Evolutionary conservation across 2,888 invertebrate species (phyloP).

Genomic region (Drosophila neoperkinsi): DNA sequence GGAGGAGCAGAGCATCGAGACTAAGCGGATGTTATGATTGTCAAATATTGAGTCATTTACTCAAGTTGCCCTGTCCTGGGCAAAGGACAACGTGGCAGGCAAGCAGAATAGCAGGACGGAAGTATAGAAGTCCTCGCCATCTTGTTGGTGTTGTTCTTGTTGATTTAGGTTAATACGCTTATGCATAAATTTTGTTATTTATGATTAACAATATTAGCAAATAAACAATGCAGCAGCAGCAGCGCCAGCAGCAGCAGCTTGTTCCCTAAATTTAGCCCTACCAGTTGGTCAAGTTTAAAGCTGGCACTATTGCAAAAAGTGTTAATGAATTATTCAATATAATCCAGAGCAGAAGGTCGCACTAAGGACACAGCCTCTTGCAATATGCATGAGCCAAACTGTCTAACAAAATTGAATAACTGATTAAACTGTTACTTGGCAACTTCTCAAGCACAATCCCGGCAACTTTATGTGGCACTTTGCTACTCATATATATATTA

Average conservation of each 20-base stretch:
- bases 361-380: constrained; percentile 54
- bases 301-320: constrained; percentile 33
- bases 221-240: constrained; percentile 49
- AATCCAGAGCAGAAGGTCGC: constrained; percentile 61
- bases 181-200: constrained; percentile 77
- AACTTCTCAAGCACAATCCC: constrained; percentile 6
- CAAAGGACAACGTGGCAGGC: constrained; percentile 47
- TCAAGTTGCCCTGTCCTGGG: constrained; percentile 53
- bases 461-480: constrained; percentile 5
- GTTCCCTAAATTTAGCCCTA: background rate
- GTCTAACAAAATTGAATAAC: constrained; percentile 78
- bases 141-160: constrained; percentile 46
- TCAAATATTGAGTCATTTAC: constrained; percentile 78
- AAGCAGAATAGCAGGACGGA: background rate
- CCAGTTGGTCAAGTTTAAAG: constrained; percentile 45
- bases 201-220: constrained; percentile 71
- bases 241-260: constrained; percentile 6
- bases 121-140: constrained; percentile 16
- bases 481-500: constrained; percentile 22
- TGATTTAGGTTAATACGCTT: constrained; percentile 75
- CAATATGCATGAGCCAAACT: constrained; percentile 73
- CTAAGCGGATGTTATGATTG: constrained; percentile 73
- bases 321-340: constrained; percentile 69
- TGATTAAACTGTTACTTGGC: constrained; percentile 69
- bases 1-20: constrained; percentile 11